Evolutionary conservation across 2,888 invertebrate genomes (phyloP).

Genomic region (Ectropis crepuscularia): DNA sequence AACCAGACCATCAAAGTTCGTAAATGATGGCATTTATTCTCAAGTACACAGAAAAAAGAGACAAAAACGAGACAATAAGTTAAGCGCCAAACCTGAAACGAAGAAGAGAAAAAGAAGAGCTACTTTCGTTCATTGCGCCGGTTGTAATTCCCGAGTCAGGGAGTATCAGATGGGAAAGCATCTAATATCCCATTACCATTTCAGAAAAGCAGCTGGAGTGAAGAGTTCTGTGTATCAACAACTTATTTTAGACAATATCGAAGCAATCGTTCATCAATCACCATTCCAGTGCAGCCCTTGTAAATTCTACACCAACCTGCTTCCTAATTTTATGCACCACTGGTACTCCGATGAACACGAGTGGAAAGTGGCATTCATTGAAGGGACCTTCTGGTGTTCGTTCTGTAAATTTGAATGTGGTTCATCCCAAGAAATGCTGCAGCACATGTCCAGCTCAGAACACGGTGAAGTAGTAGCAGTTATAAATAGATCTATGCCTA

Average conservation of each 20-base stretch:
- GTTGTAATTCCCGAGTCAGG: constrained; percentile 89
- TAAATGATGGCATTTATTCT: constrained; percentile 63
- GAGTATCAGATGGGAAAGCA: constrained; percentile 91
- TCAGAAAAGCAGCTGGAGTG: constrained; percentile 87
- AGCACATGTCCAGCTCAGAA: constrained; percentile 87
- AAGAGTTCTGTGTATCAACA: constrained; percentile 83
- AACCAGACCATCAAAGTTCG: constrained; percentile 66
- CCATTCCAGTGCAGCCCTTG: constrained; percentile 95
- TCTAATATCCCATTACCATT: constrained; percentile 94
- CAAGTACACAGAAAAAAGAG: constrained; percentile 56
- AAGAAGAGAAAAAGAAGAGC: constrained; percentile 84
- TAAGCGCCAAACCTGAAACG: constrained; percentile 55
- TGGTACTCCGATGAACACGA: constrained; percentile 89
- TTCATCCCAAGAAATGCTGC: constrained; percentile 86
- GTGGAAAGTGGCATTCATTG: constrained; percentile 73
- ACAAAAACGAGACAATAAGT: constrained; percentile 46
- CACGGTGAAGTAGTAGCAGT: constrained; percentile 90
- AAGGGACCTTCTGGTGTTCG: constrained; percentile 89
- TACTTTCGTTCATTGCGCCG: constrained; percentile 87
- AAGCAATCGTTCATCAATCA: constrained; percentile 90
- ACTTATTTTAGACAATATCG: constrained; percentile 91
- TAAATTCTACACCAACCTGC: constrained; percentile 92
- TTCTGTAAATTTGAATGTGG: constrained; percentile 89
- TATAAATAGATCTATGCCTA: constrained; percentile 92
- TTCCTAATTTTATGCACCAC: constrained; percentile 88